Percentiles rank a stretch among this genome's conserved stretches.
Evolutionary conservation across 1,140 invertebrate genomes (phyloP).

Genomic region (Listronotus oregonensis): DNA sequence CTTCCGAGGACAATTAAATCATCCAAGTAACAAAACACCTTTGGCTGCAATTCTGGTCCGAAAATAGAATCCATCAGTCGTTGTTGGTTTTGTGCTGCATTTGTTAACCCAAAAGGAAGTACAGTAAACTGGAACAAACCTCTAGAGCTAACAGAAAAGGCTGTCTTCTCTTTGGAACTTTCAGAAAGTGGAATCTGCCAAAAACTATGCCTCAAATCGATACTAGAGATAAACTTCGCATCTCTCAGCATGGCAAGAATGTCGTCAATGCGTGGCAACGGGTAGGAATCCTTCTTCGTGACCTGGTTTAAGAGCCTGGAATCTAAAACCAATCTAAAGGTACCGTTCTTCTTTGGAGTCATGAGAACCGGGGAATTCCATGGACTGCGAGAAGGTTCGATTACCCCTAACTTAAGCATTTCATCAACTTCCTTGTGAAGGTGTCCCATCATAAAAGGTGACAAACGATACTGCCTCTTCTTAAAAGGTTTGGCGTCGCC

Average conservation of each 20-base stretch:
- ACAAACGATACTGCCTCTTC: slow-evolving; percentile 23
- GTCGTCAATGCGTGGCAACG: slow-evolving; percentile 42
- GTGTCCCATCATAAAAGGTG: slow-evolving; percentile 23
- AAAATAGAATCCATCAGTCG: slow-evolving; percentile 49
- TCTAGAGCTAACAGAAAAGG: slow-evolving; percentile 50
- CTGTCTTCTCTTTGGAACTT: slow-evolving; percentile 46
- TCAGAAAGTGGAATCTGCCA: too few species aligned
- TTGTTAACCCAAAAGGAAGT: slow-evolving; percentile 54
- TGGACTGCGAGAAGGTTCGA: slow-evolving; percentile 30
- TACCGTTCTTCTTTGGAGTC: slow-evolving; percentile 28
- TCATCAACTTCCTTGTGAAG: slow-evolving; percentile 20
- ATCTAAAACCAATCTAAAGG: slow-evolving; percentile 33
- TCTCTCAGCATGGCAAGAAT: slow-evolving; percentile 47
- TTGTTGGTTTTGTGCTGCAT: slow-evolving; percentile 47
- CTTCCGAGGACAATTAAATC: slow-evolving; percentile 45
- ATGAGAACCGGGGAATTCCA: slow-evolving; percentile 30
- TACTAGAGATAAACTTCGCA: slow-evolving; percentile 44
- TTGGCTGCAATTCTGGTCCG: slow-evolving; percentile 38
- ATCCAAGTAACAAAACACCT: slow-evolving; percentile 48
- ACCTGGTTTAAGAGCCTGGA: slow-evolving; percentile 41
- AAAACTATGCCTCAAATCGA: slow-evolving; percentile 38
- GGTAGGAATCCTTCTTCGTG: slow-evolving; percentile 31
- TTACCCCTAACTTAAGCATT: slow-evolving; percentile 5
- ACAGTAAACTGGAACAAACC: slow-evolving; percentile 47
- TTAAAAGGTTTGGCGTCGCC: slow-evolving; percentile 19